Base-by-base conservation (phyloP, 2,888 invertebrate species). In the Paralinhomoeus sp. region DNA sequence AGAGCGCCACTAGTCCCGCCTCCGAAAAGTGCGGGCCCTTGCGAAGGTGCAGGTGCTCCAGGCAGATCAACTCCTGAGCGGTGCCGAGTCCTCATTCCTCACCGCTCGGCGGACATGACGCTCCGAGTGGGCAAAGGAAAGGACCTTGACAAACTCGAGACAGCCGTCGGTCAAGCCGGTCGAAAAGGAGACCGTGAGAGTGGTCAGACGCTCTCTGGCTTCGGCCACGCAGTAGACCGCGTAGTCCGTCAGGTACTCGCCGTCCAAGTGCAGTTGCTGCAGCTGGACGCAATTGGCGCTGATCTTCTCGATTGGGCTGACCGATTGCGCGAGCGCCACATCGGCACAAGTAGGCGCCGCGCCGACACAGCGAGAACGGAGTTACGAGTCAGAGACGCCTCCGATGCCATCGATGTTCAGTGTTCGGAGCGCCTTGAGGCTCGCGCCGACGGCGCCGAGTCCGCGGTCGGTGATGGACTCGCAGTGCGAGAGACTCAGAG, bases 31-130 rank as follows among this genome's bases (percentile, higher is more conserved):
- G 39, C 24, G 27, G 9, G 12, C 18, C 43, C 20, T 43, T 43
- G 37, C 43, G 43, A 5, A 43, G 12, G 43, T 43, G 43, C 31
- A 43, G 31, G 27, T 43, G 43, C 20, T 38, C 20, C 15, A 43
- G 24, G 18, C 20, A 37, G 21, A 15, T 9, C 13, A 37, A 13
- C 15, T 35, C 35, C 41, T 41, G 41, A n/a, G 24, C 7, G 17
- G 36, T 12, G 20, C 20, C 9, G 7, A 36, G 20, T 5, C 36
- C 5, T 17, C 5, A 5, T 18, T 5, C 20, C 9, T 18, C 7
- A 12, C 20, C 20, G 17, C 17, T 36, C 17, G 20, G 5, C 27
- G 27, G 7, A 27, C 12, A 12, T 12, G 27, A 27, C 5, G 7
- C 12, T 27, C 27, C 27, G 7, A 27, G 27, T 27, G 12, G 27